Percentiles rank a stretch among this genome's conserved stretches.
These are phyloP conservation scores for Phytoseiulus persimilis DNA, from an alignment of 2,888 invertebrate species.

Conservation along the genomic window DNA sequence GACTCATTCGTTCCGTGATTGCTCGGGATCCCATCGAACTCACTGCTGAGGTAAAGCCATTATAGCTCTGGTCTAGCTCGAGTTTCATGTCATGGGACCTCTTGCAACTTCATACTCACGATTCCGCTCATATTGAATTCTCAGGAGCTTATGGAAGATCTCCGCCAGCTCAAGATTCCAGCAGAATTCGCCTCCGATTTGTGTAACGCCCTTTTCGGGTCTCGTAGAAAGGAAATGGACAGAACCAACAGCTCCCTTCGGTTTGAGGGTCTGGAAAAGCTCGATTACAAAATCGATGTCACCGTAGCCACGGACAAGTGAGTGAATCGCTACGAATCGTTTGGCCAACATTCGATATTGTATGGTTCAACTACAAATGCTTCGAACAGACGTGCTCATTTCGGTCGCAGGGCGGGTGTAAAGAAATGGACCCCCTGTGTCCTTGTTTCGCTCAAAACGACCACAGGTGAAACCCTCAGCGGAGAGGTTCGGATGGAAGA, in stretches of 20 bases:
- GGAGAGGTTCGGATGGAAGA: slow-evolving; percentile 18
- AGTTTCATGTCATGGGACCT: no score
- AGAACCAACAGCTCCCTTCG: background rate
- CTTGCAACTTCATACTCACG: no score
- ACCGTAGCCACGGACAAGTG: slow-evolving; percentile 8
- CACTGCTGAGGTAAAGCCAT: background rate
- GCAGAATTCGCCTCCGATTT: background rate
- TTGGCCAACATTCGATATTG: no score
- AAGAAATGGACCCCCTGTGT: slow-evolving; percentile 24
- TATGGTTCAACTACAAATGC: no score
- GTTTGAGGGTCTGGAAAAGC: slow-evolving; percentile 25
- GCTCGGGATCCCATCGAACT: slow-evolving; percentile 16
- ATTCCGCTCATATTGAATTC: background rate
- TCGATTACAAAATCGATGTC: slow-evolving; percentile 34
- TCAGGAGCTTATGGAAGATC: slow-evolving; percentile 20
- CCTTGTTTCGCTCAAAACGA: slow-evolving; percentile 12
- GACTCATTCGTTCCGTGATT: background rate
- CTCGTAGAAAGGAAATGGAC: background rate
- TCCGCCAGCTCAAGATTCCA: slow-evolving; percentile 8
- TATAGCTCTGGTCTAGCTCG: no score
- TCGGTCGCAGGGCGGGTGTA: background rate
- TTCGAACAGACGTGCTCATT: no score
- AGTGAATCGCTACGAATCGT: background rate
- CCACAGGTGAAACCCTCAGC: background rate
- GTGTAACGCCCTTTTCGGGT: background rate